Conservation (phyloP, 1,140 invertebrate genomes). For the honey bee (Apis mellifera) region DNA sequence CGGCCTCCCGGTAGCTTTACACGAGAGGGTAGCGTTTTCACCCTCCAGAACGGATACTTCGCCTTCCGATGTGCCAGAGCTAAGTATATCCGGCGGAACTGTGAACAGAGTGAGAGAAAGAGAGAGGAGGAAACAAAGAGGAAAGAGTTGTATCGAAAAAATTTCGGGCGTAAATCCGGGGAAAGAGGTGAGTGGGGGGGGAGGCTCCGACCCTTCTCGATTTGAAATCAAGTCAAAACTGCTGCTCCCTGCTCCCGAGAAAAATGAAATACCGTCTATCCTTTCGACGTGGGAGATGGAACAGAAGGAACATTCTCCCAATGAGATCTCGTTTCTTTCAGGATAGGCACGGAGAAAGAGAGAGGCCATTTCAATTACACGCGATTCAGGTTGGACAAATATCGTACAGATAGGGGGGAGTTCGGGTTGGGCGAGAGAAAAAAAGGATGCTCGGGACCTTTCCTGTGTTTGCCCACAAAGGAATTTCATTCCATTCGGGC, state of each 20-base stretch:
- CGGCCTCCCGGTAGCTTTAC: slow-evolving; percentile 85
- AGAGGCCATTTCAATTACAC: slow-evolving; percentile 59
- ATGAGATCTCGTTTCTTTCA: slow-evolving; percentile 57
- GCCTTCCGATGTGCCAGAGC: slow-evolving; percentile 83
- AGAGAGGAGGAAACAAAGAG: neutral
- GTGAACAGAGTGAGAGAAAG: slow-evolving; percentile 68
- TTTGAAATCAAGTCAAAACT: slow-evolving; percentile 52
- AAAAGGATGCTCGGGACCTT: slow-evolving; percentile 18
- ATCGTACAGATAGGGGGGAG: neutral
- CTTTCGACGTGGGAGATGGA: neutral
- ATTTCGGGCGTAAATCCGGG: neutral
- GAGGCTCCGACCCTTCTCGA: neutral
- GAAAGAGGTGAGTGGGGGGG: neutral
- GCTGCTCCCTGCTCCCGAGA: slow-evolving; percentile 4
- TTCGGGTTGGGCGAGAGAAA: too few species aligned
- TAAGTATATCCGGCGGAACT: slow-evolving; percentile 85
- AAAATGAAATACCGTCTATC: slow-evolving; percentile 54
- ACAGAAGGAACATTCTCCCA: slow-evolving; percentile 19
- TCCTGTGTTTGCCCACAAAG: slow-evolving; percentile 53
- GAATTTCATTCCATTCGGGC: slow-evolving; percentile 62
- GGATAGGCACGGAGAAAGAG: neutral
- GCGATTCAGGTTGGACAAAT: slow-evolving; percentile 46
- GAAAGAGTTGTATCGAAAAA: too few species aligned
- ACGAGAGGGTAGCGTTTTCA: slow-evolving; percentile 86
- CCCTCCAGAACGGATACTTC: slow-evolving; percentile 86